Evolutionary conservation across 2,888 invertebrate genomes (phyloP).

Genomic region (Aleiodes leptofemur): DNA sequence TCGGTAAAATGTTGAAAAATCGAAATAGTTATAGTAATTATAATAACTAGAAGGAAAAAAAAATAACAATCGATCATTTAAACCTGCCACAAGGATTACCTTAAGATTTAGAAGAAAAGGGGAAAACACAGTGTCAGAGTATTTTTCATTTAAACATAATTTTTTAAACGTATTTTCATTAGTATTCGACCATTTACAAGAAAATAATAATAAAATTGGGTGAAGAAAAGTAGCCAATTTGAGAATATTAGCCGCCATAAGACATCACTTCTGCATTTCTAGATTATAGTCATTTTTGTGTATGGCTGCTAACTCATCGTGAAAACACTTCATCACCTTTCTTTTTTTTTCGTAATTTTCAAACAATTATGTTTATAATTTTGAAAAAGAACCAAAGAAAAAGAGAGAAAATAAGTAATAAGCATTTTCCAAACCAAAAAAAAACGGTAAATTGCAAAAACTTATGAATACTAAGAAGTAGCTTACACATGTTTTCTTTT

Average conservation of each 20-base stretch:
- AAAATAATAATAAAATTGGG: too few relatives aligned
- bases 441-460: constrained; percentile 32
- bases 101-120: constrained; percentile 31
- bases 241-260: constrained; percentile 68
- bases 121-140: constrained; percentile 53
- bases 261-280: constrained; percentile 68
- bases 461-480: too few relatives aligned
- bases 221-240: too few relatives aligned
- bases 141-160: constrained; percentile 10
- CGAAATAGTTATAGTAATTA: too few relatives aligned
- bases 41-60: too few relatives aligned
- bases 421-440: constrained; percentile 46
- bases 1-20: too few relatives aligned
- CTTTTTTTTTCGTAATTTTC: constrained; percentile 21
- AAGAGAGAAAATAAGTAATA: constrained; percentile 46
- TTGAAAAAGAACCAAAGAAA: constrained; percentile 42
- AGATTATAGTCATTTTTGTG: constrained; percentile 69
- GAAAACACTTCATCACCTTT: constrained; percentile 66
- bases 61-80: too few relatives aligned
- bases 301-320: constrained; percentile 66
- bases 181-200: constrained; percentile 37
- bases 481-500: too few relatives aligned
- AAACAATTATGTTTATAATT: constrained; percentile 28
- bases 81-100: too few relatives aligned
- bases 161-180: constrained; percentile 17